These are phyloP conservation scores for Elmis aenea DNA, from an alignment of 2,888 invertebrate species.

Conservation along the genomic window DNA sequence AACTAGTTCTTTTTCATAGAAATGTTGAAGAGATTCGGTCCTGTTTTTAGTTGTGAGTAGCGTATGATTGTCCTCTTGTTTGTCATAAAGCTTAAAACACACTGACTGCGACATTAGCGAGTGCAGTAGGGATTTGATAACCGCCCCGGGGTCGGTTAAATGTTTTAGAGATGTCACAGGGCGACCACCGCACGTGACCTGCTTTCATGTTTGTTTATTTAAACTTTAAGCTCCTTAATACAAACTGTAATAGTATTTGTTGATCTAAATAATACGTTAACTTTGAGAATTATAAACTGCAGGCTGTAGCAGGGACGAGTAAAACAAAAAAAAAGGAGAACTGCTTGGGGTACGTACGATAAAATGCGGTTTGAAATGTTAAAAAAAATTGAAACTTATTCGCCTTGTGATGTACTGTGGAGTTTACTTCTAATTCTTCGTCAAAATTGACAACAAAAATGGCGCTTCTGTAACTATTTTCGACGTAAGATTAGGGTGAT, in stretches of 20 bases:
- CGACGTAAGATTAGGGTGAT: too few species aligned
- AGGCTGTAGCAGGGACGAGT: too few species aligned
- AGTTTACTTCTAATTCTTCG: too few species aligned
- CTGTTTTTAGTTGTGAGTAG: constrained; percentile 2
- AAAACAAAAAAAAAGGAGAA: too few species aligned
- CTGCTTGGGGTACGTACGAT: too few species aligned
- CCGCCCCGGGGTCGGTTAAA: constrained; percentile 20
- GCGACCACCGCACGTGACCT: constrained; percentile 25
- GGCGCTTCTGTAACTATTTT: too few species aligned
- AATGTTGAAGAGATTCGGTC: too few species aligned
- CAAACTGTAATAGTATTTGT: constrained; percentile 20
- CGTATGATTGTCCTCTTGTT: constrained; percentile 19
- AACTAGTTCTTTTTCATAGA: background rate
- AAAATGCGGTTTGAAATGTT: too few species aligned
- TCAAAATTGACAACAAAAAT: too few species aligned
- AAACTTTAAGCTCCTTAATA: constrained; percentile 26
- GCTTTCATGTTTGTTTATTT: constrained; percentile 21
- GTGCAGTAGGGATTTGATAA: constrained; percentile 19
- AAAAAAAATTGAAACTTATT: too few species aligned
- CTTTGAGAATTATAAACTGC: too few species aligned
- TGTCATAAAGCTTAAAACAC: constrained; percentile 27
- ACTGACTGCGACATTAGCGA: constrained; percentile 25
- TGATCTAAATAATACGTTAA: constrained; percentile 3
- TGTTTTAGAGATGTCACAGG: constrained; percentile 21
- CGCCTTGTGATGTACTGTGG: too few species aligned